Evolutionary conservation across 2,888 invertebrate genomes (phyloP).

Genomic region (Cotesia congregata): DNA sequence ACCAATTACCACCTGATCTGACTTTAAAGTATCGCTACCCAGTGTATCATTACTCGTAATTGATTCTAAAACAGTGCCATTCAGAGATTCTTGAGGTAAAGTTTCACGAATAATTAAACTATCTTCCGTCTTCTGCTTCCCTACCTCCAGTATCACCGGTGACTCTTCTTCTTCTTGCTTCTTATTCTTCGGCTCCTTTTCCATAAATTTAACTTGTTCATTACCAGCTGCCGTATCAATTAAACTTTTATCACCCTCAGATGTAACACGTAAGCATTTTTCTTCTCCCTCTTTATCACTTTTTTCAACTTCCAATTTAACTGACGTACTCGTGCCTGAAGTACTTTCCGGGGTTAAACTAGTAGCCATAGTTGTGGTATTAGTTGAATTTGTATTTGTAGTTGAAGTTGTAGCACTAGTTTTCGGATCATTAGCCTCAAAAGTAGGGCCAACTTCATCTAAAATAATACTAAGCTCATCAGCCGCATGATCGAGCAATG

Average conservation of each 20-base stretch:
- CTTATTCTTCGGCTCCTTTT: background rate
- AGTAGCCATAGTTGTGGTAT: constrained; percentile 31
- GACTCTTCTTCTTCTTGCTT: background rate
- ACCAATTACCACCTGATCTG: background rate
- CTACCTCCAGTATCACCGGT: background rate
- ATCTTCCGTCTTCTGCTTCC: background rate
- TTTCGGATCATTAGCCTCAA: constrained; percentile 35
- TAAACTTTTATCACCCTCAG: constrained; percentile 15
- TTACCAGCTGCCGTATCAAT: background rate
- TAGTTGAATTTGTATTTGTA: constrained; percentile 14
- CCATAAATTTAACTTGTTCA: background rate
- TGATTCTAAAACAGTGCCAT: background rate
- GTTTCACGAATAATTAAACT: background rate
- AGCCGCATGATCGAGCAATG: constrained; percentile 57
- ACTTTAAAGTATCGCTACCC: background rate
- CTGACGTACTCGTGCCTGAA: background rate
- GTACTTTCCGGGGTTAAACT: background rate
- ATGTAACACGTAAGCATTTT: background rate
- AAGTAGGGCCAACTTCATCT: constrained; percentile 52
- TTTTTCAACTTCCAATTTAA: constrained; percentile 10
- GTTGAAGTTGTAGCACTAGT: constrained; percentile 30
- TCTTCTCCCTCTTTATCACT: constrained; percentile 5
- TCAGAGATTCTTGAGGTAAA: background rate
- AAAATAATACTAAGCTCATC: constrained; percentile 59
- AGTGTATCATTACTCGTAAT: background rate